Base-by-base conservation (phyloP, 2,888 invertebrate genomes). In the Lacanobia wlatinum region DNA sequence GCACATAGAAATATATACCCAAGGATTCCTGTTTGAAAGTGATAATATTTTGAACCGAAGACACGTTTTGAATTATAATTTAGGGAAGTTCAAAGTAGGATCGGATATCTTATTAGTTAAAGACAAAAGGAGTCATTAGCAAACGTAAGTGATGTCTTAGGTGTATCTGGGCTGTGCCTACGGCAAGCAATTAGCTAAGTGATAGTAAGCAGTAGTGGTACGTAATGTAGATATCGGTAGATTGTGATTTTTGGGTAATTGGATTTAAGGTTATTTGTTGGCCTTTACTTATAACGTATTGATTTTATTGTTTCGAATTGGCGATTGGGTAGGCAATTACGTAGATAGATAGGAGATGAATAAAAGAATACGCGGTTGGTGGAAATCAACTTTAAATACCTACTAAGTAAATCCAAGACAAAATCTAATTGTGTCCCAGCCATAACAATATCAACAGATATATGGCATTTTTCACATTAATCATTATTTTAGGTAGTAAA, bases 171-270 rank as follows among this genome's bases (percentile, higher is more conserved):
- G 18, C 34, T 60, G 61, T 18, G 64, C 58, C 55, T 71, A 52
- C 53, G 62, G 53, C 43, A 48, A 68, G 48, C 61, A 80, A 80
- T 83, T 84, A 69, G 70, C 70, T 77, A 83, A 84, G 77, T 80
- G 69, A 67, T 64, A 23, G 60, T 50, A 40, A 43, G 34, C 21
- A 28, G 16, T 21, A 55, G 53, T 48, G 28, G 10, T 16, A n/a
- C n/a, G 21, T 18, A 48, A 53, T 53, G 34, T 52, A 43, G n/a
- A 12, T 53, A 43, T 60, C 21, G 46, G 43, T 59, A 9, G n/a
- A 78, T 34, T 62, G 61, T 70, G 58, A 52, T n/a, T 63, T 62
- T 62, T 70, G 9, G 18, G 28, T 62, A 70, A 61, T 77, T 46
- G 28, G 34, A 69, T 64, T 52, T 52, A 62, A 46, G 38, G 28